Evolutionary conservation across 2,797 vertebrate genomes (phyloP), one percentile per base, ranked within the genome.

Genomic region (Enteromius trimaculatus): DNA sequence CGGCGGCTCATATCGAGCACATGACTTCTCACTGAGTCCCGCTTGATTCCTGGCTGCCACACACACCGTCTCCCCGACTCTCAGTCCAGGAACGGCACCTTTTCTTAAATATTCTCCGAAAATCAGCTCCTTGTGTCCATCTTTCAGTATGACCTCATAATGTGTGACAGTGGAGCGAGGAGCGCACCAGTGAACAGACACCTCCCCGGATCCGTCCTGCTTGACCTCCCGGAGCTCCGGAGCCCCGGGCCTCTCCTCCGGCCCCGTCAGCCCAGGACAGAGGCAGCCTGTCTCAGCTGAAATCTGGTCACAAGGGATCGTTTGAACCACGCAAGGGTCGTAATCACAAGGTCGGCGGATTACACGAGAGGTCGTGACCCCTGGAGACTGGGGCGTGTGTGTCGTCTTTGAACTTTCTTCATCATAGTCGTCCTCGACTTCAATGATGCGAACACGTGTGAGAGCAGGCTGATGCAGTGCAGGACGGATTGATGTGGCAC

Each of bases 181-280:
- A 1, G 96, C 95, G 1, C 96, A 97, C 96, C 96, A 97, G 64
- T 90, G 90, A 14, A 96, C 89, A 55, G 90, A 85, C 0, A 94
- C 89, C 0, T 88, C 84, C 6, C 92, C 89, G 0, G 53, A 88
- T n/a, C 89, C 76, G 0, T 81, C 49, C 1, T 86, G 90, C 2
- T 16, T 71, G 60, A 96, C 79, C 0, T 77, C 77, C 8, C 79
- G 71, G 19, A 96, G 90, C 55, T 85, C 88, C 0, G 96, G 96
- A 0, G 94, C 0, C 0, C 85, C 88, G 0, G 96, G 96, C 3
- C 5, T 89, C 65, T 44, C 10, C 0, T 88, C 42, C 0, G 87
- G 79, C 58, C 93, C 92, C 6, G 93, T 95, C 49, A 94, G 11
- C 0, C 96, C 95, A 0, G 96, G 96, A 86, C 96, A 97, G 71